A percentile compares a stretch with the other conserved stretches of the same genome.
Evolutionary conservation across 2,113 vertebrate genomes (phyloP).

Genomic region (Hippocampus abdominalis): DNA sequence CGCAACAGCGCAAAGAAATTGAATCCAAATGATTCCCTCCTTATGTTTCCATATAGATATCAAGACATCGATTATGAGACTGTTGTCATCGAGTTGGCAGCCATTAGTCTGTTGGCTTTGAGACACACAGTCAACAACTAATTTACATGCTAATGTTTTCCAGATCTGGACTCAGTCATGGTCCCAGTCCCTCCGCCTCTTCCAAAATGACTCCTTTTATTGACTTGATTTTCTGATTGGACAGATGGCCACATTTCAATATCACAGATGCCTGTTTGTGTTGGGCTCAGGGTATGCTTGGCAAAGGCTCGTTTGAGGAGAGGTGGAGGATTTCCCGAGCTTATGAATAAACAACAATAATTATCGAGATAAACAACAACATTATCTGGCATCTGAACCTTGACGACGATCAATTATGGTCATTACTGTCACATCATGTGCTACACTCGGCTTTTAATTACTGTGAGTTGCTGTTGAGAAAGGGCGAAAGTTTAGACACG

Average conservation of each 20-base stretch:
- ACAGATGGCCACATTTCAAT: constrained; percentile 73
- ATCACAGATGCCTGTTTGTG: constrained; percentile 65
- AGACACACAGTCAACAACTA: constrained; percentile 64
- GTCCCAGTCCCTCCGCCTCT: constrained; percentile 36
- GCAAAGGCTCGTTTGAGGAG: constrained; percentile 18
- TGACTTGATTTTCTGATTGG: constrained; percentile 71
- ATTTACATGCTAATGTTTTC: constrained; percentile 76
- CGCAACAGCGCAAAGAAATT: constrained; percentile 8
- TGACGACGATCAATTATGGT: constrained; percentile 65
- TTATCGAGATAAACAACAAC: constrained; percentile 67
- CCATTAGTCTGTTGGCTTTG: constrained; percentile 62
- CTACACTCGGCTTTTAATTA: constrained; percentile 65
- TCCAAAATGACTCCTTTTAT: constrained; percentile 70
- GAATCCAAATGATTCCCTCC: constrained; percentile 48
- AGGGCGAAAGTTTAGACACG: constrained; percentile 26
- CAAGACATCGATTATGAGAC: constrained; percentile 67
- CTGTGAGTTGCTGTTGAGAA: constrained; percentile 54
- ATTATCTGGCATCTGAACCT: constrained; percentile 66
- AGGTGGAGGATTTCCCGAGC: constrained; percentile 27
- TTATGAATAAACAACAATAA: constrained; percentile 69
- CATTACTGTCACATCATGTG: constrained; percentile 68
- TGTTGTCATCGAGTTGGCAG: constrained; percentile 68
- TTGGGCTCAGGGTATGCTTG: constrained; percentile 37
- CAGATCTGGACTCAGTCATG: constrained; percentile 60
- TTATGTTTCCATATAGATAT: constrained; percentile 69